Evolutionary conservation across 2,113 vertebrate genomes (phyloP).

Genomic region (Onychostruthus taczanowskii): DNA sequence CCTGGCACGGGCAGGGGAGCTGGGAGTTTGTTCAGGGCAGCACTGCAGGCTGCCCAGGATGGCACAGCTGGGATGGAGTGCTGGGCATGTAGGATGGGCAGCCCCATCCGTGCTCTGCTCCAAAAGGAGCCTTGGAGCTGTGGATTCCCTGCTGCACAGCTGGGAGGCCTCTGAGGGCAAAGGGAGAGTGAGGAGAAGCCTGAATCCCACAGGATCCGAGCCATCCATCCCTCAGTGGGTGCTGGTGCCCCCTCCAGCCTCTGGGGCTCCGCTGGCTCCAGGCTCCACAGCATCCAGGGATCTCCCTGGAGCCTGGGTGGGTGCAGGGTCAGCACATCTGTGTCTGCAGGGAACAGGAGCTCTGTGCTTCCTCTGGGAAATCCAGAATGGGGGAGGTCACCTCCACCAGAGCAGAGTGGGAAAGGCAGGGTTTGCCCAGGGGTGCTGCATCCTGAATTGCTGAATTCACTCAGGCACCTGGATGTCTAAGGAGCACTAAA

Average conservation of each 20-base stretch:
- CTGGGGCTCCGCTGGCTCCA: background rate
- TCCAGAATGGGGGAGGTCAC: rapidly evolving
- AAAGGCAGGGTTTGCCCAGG: background rate
- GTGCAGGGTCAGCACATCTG: rapidly evolving
- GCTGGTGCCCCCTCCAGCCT: background rate
- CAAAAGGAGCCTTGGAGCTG: background rate
- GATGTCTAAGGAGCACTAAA: background rate
- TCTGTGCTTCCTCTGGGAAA: background rate
- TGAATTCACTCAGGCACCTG: background rate
- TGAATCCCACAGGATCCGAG: background rate
- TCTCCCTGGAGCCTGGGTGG: background rate
- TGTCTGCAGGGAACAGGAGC: background rate
- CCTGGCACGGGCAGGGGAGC: background rate
- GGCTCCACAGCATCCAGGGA: background rate
- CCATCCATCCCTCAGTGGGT: background rate
- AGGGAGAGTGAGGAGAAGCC: background rate
- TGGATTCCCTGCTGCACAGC: background rate
- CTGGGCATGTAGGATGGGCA: rapidly evolving
- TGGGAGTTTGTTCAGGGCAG: background rate
- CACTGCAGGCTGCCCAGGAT: rapidly evolving
- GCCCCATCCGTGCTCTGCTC: background rate
- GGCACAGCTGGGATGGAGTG: rapidly evolving
- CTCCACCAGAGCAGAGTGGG: rapidly evolving
- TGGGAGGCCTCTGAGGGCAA: background rate
- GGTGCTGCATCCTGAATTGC: background rate